Evolutionary conservation across 2,797 vertebrate species (phyloP), one percentile per base, ranked within the genome.

Genomic region (Gallinago nigripennis): DNA sequence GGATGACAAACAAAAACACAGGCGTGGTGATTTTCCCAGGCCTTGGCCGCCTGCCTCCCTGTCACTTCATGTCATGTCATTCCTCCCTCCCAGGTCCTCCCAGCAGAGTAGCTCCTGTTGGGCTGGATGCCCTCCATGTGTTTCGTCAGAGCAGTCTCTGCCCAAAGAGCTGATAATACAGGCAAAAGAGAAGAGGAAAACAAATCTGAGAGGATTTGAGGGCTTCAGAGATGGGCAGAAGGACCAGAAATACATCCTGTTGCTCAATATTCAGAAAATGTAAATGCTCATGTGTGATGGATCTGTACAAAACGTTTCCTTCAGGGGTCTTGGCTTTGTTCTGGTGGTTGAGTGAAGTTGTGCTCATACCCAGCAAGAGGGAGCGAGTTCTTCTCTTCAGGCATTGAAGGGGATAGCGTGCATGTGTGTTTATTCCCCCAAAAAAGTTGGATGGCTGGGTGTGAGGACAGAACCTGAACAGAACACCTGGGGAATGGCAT

Each of bases 11-110:
- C 73, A 90, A 57, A 61, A 92, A 9, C 37, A 56, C 39, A 84
- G 94, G 91, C 69, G 1, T 88, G 93, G 58, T 88, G 37, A 24
- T 87, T 94, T 96, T 89, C n/a, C 63, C 87, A 92, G 92, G 61
- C 82, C 39, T 95, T 96, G 93, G 94, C 89, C 0, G 70, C 79
- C 39, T 92, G 88, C 94, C 91, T 78, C 61, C 61, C 76, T 92
- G 92, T 94, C 96, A 57, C 91, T 86, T 76, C 46, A 21, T 56
- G 90, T 91, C 87, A 33, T 27, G 63, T 92, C 92, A 69, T 8
- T 35, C 41, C 66, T 85, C 50, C 69, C 48, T 80, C 41, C 73
- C 3, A 3, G 54, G 56, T 35, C 56, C 60, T 58, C 3, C 0
- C 88, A 61, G 86, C 14, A 10, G 61, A 65, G 56, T 0, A 43